Conservation (phyloP, 1,140 invertebrate genomes). For the Drosophila equinoxialis region DNA sequence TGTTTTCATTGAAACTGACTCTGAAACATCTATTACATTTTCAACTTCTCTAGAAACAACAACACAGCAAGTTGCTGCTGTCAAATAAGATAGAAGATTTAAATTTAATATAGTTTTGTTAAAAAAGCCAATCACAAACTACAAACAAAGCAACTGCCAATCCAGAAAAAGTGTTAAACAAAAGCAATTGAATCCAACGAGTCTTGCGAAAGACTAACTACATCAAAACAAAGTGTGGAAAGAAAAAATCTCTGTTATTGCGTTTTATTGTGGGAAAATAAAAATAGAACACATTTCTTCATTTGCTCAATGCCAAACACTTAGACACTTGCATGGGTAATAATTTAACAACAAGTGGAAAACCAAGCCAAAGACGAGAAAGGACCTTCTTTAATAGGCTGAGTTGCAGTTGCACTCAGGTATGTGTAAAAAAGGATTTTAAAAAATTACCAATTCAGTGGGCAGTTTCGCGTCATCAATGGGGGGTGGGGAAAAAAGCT, state of each 20-base stretch:
- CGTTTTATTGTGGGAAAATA: neutral
- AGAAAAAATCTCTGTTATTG: neutral
- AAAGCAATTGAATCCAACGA: neutral
- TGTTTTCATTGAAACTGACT: constrained; percentile 38
- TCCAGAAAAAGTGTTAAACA: neutral
- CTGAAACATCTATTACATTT: constrained; percentile 30
- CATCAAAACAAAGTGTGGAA: constrained; percentile 1
- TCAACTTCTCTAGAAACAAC: constrained; percentile 22
- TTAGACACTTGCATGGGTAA: constrained; percentile 58
- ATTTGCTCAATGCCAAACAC: constrained; percentile 11
- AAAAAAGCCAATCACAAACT: neutral
- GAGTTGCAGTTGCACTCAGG: constrained; percentile 56
- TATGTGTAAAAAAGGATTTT: constrained; percentile 20
- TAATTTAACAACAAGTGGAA: constrained; percentile 43
- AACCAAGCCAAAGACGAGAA: constrained; percentile 51
- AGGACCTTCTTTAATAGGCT: constrained; percentile 45
- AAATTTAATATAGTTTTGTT: neutral
- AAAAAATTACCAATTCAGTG: neutral
- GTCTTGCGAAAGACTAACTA: neutral
- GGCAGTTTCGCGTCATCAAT: neutral
- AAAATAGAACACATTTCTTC: constrained; percentile 16
- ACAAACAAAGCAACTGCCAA: constrained; percentile 4
- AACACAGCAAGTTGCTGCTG: constrained; percentile 65
- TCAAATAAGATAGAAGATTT: constrained; percentile 52
- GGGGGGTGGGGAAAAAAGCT: constrained; percentile 3